A percentile compares a stretch with the other conserved stretches of the same genome.
These are phyloP conservation scores for Dynastes grantii DNA, from an alignment of 2,888 invertebrate species.

Conservation along the genomic window DNA sequence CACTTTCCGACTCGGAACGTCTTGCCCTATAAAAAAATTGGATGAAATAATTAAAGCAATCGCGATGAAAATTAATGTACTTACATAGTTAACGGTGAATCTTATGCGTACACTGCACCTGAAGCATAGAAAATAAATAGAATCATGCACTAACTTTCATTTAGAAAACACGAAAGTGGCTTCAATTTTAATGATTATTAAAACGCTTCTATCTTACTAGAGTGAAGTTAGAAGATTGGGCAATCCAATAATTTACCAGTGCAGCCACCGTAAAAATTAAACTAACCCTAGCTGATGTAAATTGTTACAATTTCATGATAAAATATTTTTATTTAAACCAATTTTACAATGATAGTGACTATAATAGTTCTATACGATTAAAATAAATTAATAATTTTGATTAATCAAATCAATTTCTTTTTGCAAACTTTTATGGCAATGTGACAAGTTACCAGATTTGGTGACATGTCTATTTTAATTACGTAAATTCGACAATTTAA, in stretches of 20 bases:
- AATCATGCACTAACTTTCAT: slow-evolving; percentile 1
- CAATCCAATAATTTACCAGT: neutral
- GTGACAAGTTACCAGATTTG: slow-evolving; percentile 1
- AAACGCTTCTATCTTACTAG: neutral
- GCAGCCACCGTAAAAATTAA: neutral
- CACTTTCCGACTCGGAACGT: slow-evolving; percentile 77
- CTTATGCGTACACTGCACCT: neutral
- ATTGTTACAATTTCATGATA: neutral
- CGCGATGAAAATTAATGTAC: neutral
- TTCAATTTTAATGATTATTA: no score
- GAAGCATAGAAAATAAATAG: neutral
- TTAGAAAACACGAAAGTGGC: no score
- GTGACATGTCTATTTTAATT: slow-evolving; percentile 49
- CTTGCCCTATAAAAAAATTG: slow-evolving; percentile 77
- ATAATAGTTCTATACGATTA: no score
- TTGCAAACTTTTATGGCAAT: neutral
- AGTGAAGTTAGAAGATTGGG: neutral
- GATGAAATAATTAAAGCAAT: no score
- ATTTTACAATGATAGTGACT: neutral
- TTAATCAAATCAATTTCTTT: no score
- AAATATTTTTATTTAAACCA: neutral
- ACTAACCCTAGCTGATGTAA: neutral
- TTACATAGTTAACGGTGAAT: slow-evolving; percentile 19
- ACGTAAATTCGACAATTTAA: slow-evolving; percentile 49
- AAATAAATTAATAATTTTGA: no score